Evolutionary conservation across 2,888 invertebrate species (phyloP).

Genomic region (Cheilosia vulpina): DNA sequence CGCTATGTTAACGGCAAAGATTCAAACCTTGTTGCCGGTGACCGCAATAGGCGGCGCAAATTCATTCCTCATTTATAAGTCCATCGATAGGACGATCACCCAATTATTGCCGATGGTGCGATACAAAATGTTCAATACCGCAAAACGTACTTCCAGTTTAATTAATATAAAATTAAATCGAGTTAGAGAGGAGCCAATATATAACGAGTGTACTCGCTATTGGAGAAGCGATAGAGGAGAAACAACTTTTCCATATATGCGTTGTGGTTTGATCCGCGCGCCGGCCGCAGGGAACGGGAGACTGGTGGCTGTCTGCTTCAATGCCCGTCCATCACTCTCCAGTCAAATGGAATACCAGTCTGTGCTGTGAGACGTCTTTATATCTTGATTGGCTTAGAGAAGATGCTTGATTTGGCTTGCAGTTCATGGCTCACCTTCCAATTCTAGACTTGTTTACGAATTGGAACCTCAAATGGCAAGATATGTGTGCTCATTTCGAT

Average conservation of each 20-base stretch:
- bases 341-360: slow-evolving; percentile 19
- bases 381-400: neutral
- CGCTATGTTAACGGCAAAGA: neutral
- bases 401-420: slow-evolving; percentile 10
- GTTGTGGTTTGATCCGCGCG: slow-evolving; percentile 16
- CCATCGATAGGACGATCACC: slow-evolving; percentile 6
- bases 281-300: neutral
- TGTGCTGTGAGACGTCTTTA: neutral
- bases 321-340: slow-evolving; percentile 31
- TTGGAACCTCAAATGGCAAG: slow-evolving; percentile 21
- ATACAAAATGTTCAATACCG: slow-evolving; percentile 25
- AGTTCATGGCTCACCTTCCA: slow-evolving; percentile 5
- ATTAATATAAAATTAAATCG: slow-evolving; percentile 34
- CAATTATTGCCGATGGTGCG: slow-evolving; percentile 17
- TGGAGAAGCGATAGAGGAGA: neutral
- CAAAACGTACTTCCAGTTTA: slow-evolving; percentile 11
- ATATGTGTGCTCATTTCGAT: slow-evolving; percentile 6
- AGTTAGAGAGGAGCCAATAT: neutral
- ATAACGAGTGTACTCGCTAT: neutral
- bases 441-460: slow-evolving; percentile 3
- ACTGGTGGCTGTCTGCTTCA: slow-evolving; percentile 14
- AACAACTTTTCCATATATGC: slow-evolving; percentile 7
- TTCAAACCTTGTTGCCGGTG: neutral
- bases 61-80: neutral
- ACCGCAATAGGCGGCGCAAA: slow-evolving; percentile 5